Evolutionary conservation across 2,113 vertebrate genomes (phyloP).

Genomic region (Anguilla japonica): DNA sequence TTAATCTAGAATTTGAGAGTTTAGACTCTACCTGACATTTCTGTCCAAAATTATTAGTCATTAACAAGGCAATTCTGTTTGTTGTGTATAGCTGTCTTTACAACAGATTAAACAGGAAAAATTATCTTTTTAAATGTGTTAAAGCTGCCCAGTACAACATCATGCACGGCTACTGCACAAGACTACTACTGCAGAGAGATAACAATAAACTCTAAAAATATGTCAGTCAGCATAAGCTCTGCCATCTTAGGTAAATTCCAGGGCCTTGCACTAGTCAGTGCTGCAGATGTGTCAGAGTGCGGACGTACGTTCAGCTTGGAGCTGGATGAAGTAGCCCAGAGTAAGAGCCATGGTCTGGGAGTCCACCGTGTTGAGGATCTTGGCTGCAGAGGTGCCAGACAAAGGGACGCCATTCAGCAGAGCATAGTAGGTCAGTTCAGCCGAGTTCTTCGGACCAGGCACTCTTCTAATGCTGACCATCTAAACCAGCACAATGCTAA

Average conservation of each 20-base stretch:
- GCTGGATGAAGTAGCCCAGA: constrained; percentile 90
- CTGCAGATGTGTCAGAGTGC: constrained; percentile 9
- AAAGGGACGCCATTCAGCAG: constrained; percentile 83
- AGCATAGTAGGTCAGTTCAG: constrained; percentile 93
- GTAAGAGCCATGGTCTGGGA: constrained; percentile 96
- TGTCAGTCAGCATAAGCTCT: too few relatives aligned
- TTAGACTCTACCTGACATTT: neutral
- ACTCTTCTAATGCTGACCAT: constrained; percentile 93
- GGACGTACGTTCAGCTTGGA: constrained; percentile 94
- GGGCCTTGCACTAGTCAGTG: neutral
- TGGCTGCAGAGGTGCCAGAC: constrained; percentile 86
- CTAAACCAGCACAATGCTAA: constrained; percentile 59
- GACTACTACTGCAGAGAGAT: too few relatives aligned
- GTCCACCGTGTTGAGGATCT: constrained; percentile 93
- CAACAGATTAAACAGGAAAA: neutral
- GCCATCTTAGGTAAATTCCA: too few relatives aligned
- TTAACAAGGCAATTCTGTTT: neutral
- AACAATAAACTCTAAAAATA: too few relatives aligned
- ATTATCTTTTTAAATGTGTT: neutral
- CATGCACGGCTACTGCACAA: neutral
- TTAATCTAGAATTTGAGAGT: neutral
- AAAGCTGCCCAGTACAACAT: neutral
- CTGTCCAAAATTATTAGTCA: neutral
- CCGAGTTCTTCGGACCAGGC: constrained; percentile 85
- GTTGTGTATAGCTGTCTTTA: neutral